These are phyloP conservation scores for Caenorhabditis sp. DNA, from an alignment of 2,888 invertebrate species.

Conservation along the genomic window DNA sequence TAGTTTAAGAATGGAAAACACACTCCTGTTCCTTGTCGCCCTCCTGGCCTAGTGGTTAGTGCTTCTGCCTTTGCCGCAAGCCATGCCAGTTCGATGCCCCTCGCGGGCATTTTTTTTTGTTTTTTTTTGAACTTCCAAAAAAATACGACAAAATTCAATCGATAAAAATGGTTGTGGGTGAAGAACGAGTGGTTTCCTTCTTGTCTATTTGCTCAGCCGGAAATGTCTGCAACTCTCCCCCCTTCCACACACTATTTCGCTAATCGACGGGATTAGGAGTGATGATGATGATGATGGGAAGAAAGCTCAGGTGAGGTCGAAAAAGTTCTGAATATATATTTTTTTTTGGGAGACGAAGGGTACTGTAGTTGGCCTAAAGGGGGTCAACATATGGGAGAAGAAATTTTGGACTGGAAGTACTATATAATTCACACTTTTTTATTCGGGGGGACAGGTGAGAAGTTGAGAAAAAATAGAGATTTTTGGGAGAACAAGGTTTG, in stretches of 20 bases:
- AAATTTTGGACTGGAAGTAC: background rate
- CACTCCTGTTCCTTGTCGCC: no score
- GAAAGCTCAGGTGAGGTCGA: background rate
- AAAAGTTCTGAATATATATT: background rate
- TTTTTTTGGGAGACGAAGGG: no score
- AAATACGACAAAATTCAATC: background rate
- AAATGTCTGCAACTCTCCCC: background rate
- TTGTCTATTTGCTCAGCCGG: background rate
- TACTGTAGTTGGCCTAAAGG: no score
- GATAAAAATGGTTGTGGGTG: background rate
- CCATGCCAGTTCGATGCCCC: no score
- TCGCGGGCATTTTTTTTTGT: no score
- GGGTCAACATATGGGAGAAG: no score
- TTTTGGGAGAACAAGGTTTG: no score
- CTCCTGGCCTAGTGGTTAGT: no score
- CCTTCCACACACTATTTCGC: background rate
- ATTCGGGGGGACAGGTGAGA: no score
- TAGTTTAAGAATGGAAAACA: no score
- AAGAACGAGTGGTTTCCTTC: background rate
- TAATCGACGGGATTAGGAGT: background rate
- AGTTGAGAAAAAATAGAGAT: no score
- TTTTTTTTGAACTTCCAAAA: background rate
- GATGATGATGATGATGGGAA: background rate
- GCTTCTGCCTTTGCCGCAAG: no score
- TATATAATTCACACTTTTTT: background rate